These are phyloP conservation scores for Chrysolina americana DNA, from an alignment of 2,888 invertebrate species.

Conservation along the genomic window DNA sequence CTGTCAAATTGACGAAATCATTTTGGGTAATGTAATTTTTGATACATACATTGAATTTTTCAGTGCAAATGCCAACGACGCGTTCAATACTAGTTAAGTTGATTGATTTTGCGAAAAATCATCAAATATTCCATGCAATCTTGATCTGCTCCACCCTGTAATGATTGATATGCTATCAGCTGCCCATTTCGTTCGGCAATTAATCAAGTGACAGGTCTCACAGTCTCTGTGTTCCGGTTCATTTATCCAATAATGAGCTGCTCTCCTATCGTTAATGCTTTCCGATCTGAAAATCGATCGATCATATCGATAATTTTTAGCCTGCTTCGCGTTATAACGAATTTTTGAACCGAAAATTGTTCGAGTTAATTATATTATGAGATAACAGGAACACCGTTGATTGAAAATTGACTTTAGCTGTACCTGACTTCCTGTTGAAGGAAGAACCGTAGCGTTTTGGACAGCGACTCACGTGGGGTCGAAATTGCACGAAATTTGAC, in stretches of 20 bases:
- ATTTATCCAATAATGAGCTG: slow-evolving; percentile 31
- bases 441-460: neutral
- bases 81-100: no score
- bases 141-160: neutral
- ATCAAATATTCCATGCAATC: neutral
- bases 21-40: no score
- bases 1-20: no score
- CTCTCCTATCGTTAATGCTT: slow-evolving; percentile 25
- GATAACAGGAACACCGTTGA: slow-evolving; percentile 4
- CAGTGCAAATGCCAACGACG: no score
- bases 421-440: neutral
- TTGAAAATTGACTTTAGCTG: neutral
- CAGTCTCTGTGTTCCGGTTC: slow-evolving; percentile 24
- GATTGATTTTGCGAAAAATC: no score
- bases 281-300: slow-evolving; percentile 28
- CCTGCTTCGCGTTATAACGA: slow-evolving; percentile 4
- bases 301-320: slow-evolving; percentile 31
- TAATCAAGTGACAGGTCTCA: slow-evolving; percentile 13
- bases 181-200: neutral
- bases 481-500: neutral
- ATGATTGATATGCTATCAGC: neutral
- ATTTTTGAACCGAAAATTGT: slow-evolving; percentile 1
- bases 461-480: neutral
- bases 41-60: no score
- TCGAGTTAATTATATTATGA: slow-evolving; percentile 1